Evolutionary conservation across 1,140 invertebrate species (phyloP).

Genomic region (Heliconius congener): DNA sequence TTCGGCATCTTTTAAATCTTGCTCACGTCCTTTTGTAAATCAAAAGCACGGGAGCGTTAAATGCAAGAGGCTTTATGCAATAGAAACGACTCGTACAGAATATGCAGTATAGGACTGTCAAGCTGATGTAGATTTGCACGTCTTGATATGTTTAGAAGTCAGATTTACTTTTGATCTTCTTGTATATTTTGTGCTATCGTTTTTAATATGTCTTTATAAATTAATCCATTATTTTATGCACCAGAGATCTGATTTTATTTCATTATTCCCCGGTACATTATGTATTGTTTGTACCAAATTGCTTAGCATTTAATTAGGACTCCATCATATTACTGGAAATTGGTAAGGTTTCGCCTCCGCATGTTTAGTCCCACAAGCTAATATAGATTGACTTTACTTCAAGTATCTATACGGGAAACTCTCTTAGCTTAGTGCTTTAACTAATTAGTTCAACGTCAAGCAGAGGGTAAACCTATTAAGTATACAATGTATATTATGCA

Average conservation of each 20-base stretch:
- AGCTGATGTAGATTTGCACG: slow-evolving; percentile 12
- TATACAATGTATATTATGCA: slow-evolving; percentile 58
- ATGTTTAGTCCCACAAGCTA: slow-evolving; percentile 3
- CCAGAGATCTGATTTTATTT: background rate
- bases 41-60: slow-evolving; percentile 42
- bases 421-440: slow-evolving; percentile 42
- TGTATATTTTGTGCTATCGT: background rate
- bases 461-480: slow-evolving; percentile 58
- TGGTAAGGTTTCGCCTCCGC: background rate
- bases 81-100: slow-evolving; percentile 31
- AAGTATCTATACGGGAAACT: slow-evolving; percentile 22
- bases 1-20: slow-evolving; percentile 62
- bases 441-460: slow-evolving; percentile 63
- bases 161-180: slow-evolving; percentile 1
- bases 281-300: background rate
- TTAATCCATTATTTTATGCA: slow-evolving; percentile 5
- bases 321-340: background rate
- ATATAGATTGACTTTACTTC: slow-evolving; percentile 10
- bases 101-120: slow-evolving; percentile 23
- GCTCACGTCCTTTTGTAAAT: slow-evolving; percentile 42
- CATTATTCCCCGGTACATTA: background rate
- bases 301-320: background rate
- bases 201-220: slow-evolving; percentile 7
- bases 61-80: slow-evolving; percentile 27
- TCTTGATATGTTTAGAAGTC: slow-evolving; percentile 17